Evolutionary conservation across 1,140 invertebrate genomes (phyloP).

Genomic region (Drosophila kikkawai): DNA sequence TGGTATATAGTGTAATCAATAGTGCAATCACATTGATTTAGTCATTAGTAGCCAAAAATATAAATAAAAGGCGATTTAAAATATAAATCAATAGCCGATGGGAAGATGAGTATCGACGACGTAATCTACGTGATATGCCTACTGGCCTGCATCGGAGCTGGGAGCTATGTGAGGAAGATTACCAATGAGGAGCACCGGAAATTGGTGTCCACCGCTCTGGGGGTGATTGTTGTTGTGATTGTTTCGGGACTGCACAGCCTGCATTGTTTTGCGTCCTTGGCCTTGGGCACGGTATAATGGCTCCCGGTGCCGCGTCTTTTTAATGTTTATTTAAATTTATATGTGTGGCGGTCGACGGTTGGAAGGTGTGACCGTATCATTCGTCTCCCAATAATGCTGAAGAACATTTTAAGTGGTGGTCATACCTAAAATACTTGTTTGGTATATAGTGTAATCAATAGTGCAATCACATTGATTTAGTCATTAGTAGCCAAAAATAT

Average conservation of each 20-base stretch:
- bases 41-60: neutral
- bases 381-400: no score
- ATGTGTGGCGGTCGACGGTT: no score
- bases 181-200: conserved; percentile 85
- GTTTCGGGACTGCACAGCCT: conserved; percentile 89
- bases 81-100: conserved; percentile 35
- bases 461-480: no score
- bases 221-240: conserved; percentile 87
- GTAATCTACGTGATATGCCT: conserved; percentile 89
- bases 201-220: conserved; percentile 87
- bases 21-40: no score
- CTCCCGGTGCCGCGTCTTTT: no score
- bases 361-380: no score
- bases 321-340: no score
- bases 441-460: no score
- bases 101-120: conserved; percentile 88
- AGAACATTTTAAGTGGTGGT: no score
- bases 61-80: neutral
- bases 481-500: neutral
- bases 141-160: conserved; percentile 88
- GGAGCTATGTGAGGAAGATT: conserved; percentile 87
- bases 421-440: no score
- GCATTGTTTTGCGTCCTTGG: conserved; percentile 87
- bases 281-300: conserved; percentile 88
- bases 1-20: no score